Conservation (phyloP, 1,140 invertebrate species). For the Drosophila kikkawai region DNA sequence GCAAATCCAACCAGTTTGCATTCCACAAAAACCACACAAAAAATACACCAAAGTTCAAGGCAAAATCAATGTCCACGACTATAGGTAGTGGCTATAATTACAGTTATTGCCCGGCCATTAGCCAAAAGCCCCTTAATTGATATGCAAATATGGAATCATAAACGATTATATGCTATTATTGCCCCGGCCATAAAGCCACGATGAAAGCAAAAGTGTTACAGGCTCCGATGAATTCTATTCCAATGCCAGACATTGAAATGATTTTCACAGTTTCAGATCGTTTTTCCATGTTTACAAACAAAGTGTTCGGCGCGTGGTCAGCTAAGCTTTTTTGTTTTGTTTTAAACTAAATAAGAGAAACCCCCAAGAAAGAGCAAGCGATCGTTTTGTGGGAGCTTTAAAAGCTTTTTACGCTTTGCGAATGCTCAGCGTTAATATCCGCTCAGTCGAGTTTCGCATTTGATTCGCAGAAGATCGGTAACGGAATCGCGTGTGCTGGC, state of each 20-base stretch:
- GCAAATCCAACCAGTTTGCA: conserved; percentile 12
- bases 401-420: conserved; percentile 41
- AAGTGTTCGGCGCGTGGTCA: conserved; percentile 61
- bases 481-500: conserved; percentile 9
- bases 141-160: conserved; percentile 50
- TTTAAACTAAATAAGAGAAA: conserved; percentile 13
- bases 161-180: conserved; percentile 27
- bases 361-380: not conserved
- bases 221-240: conserved; percentile 33
- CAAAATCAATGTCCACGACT: conserved; percentile 9
- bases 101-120: conserved; percentile 51
- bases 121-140: conserved; percentile 45
- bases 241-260: conserved; percentile 47
- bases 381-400: conserved; percentile 33
- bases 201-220: conserved; percentile 67
- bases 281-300: conserved; percentile 71
- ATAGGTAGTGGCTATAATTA: conserved; percentile 45
- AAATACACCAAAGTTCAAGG: conserved; percentile 41
- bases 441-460: conserved; percentile 56
- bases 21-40: not conserved
- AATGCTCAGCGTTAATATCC: conserved; percentile 15
- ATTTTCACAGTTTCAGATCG: conserved; percentile 61
- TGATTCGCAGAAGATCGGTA: conserved; percentile 40
- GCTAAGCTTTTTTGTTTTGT: not conserved
- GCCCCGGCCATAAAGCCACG: conserved; percentile 16